A percentile compares a stretch with the other conserved stretches of the same genome.
Conservation (phyloP, 1,140 invertebrate genomes). For the Anagrus nilaparvatae region DNA sequence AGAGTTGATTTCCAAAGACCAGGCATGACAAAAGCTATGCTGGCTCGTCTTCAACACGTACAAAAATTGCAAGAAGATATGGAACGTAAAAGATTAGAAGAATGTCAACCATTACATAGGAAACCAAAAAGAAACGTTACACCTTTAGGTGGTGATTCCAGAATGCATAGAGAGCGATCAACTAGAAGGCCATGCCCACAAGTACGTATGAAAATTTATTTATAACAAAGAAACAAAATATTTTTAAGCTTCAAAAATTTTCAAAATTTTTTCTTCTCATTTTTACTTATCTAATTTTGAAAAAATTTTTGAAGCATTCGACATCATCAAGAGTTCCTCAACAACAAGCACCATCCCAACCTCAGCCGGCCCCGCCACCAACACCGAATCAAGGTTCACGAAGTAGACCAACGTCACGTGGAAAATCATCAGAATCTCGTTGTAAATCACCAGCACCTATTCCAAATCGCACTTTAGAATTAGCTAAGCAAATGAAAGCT, state of each 20-base stretch:
- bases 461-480: slow-evolving; percentile 18
- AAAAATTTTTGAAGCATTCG: not conserved
- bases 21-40: slow-evolving; percentile 25
- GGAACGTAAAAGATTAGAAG: slow-evolving; percentile 15
- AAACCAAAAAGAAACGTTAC: slow-evolving; percentile 14
- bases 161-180: slow-evolving; percentile 5
- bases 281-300: not conserved
- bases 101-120: not conserved
- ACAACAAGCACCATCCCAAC: not conserved
- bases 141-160: slow-evolving; percentile 19
- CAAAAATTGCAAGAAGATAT: slow-evolving; percentile 19
- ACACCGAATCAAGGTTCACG: too few species aligned
- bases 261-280: too few species aligned
- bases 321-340: slow-evolving; percentile 9
- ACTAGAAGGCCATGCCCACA: not conserved
- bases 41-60: slow-evolving; percentile 21
- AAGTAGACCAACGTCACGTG: not conserved
- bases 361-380: too few species aligned
- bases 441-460: slow-evolving; percentile 6
- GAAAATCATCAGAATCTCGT: not conserved
- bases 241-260: too few species aligned
- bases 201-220: too few species aligned
- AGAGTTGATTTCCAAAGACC: slow-evolving; percentile 25
- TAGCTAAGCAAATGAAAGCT: slow-evolving; percentile 25
- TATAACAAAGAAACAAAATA: too few species aligned